Conservation (phyloP, 1,140 invertebrate species). For the Odontomachus brunneus region DNA sequence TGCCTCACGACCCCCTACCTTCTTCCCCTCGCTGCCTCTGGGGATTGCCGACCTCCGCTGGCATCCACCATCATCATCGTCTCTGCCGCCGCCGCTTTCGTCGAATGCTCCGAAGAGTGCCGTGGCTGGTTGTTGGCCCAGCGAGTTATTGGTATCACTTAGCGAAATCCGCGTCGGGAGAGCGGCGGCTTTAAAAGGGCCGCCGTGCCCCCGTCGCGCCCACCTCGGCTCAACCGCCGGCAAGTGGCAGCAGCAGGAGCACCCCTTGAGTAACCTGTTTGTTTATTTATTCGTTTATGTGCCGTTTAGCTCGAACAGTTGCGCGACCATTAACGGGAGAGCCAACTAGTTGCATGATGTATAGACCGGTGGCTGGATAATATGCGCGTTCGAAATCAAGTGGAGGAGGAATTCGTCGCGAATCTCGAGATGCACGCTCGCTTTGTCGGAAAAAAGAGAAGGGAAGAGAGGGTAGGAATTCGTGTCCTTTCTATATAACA, state of each 20-base stretch:
- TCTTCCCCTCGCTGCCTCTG: no score
- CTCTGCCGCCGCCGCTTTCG: slow-evolving; percentile 2
- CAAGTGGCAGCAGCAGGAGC: no score
- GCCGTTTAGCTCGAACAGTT: neutral
- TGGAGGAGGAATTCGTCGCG: no score
- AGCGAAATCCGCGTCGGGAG: slow-evolving; percentile 70
- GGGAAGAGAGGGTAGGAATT: no score
- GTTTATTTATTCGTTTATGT: neutral
- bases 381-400: no score
- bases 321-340: slow-evolving; percentile 5
- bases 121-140: slow-evolving; percentile 71
- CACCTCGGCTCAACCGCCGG: no score
- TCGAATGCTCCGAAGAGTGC: slow-evolving; percentile 67
- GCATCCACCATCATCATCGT: slow-evolving; percentile 47
- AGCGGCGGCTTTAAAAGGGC: slow-evolving; percentile 68
- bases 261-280: slow-evolving; percentile 15
- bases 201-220: neutral
- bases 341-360: no score
- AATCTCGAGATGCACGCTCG: no score
- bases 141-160: slow-evolving; percentile 78
- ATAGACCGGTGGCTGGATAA: neutral
- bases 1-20: no score
- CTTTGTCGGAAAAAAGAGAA: no score
- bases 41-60: slow-evolving; percentile 69
- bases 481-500: no score